These are phyloP conservation scores for Rhadina sibilatrix DNA, from an alignment of 2,113 vertebrate species.

Conservation along the genomic window DNA sequence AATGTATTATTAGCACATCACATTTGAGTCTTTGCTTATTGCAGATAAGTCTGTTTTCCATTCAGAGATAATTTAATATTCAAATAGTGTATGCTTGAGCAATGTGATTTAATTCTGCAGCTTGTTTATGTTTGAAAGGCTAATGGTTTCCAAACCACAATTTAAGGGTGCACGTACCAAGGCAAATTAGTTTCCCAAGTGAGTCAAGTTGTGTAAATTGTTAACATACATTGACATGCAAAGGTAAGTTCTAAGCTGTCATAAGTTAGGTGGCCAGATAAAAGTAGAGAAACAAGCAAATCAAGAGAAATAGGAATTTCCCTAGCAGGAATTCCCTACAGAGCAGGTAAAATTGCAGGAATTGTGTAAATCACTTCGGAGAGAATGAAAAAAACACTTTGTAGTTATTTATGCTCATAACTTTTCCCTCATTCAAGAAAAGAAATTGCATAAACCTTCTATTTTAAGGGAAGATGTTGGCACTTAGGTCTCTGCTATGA, in stretches of 20 bases:
- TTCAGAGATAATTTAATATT: slow-evolving; percentile 18
- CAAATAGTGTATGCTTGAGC: slow-evolving; percentile 5
- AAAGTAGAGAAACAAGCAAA: not conserved
- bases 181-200: not conserved
- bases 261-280: not conserved
- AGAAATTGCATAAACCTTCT: not conserved
- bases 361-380: not conserved
- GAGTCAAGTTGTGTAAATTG: not conserved
- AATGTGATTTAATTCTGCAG: slow-evolving; percentile 23
- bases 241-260: not conserved
- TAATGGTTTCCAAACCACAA: slow-evolving; percentile 11
- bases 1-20: slow-evolving; percentile 32
- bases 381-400: not conserved
- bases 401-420: not conserved
- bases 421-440: not conserved
- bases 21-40: slow-evolving; percentile 32
- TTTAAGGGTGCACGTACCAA: not conserved
- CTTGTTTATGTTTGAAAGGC: slow-evolving; percentile 19
- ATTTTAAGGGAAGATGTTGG: not conserved
- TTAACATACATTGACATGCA: not conserved
- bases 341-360: not conserved
- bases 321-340: not conserved
- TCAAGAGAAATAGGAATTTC: not conserved
- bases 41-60: slow-evolving; percentile 11
- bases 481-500: not conserved